Evolutionary conservation across 92 coral and sea anemone genomes (phyloP).

Genomic region (Zoanthus gigantus): DNA sequence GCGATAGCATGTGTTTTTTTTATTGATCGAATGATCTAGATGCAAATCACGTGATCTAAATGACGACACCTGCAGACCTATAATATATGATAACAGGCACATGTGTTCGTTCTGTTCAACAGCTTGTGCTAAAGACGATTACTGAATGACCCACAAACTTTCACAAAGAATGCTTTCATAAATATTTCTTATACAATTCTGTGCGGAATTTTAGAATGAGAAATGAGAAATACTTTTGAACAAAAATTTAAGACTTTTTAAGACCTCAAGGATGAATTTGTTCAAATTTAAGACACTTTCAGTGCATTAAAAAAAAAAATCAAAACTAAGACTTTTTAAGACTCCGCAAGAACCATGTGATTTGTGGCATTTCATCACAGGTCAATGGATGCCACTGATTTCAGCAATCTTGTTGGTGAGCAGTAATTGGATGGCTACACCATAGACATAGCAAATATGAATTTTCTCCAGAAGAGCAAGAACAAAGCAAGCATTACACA

Average conservation of each 20-base stretch:
- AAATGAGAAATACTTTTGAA: not conserved
- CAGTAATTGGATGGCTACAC: slow-evolving; percentile 29
- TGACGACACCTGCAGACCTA: slow-evolving; percentile 21
- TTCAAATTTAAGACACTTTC: not conserved
- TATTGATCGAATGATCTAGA: slow-evolving; percentile 22
- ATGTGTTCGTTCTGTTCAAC: slow-evolving; percentile 14
- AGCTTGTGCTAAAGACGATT: not conserved
- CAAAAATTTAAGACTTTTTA: too few species aligned
- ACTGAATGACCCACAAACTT: not conserved
- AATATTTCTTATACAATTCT: not conserved
- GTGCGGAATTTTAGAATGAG: not conserved
- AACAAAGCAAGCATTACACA: not conserved
- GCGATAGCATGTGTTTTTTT: not conserved
- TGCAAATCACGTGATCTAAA: slow-evolving; percentile 31
- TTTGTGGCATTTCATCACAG: not conserved
- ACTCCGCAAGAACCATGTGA: not conserved
- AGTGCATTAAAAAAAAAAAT: too few species aligned
- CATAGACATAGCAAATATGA: not conserved
- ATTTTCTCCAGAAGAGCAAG: slow-evolving; percentile 21
- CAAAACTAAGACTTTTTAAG: too few species aligned
- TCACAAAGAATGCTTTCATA: slow-evolving; percentile 8
- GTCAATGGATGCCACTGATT: slow-evolving; percentile 33
- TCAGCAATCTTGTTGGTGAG: slow-evolving; percentile 32
- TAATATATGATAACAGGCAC: slow-evolving; percentile 24
- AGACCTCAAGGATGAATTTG: too few species aligned